phyloP scores from a whole-genome alignment of 2,797 vertebrate species.

The Anguilla pacifica region DNA sequence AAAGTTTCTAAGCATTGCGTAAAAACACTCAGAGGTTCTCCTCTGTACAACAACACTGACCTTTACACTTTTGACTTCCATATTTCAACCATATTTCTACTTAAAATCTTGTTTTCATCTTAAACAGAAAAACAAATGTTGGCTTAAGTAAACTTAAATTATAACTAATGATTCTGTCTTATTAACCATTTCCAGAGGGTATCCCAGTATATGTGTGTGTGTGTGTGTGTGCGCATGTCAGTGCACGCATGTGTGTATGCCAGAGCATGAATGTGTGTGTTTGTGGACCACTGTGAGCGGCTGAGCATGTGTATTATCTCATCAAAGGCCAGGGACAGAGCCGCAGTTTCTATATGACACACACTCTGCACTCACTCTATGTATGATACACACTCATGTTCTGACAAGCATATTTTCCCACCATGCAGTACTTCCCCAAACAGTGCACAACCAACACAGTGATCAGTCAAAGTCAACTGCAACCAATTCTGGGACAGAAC shows the following conservation, averaged over 20 bases:
- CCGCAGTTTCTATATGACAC: background rate
- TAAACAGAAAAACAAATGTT: conserved; percentile 27
- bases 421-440: background rate
- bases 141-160: conserved; percentile 36
- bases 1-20: background rate
- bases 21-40: background rate
- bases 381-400: background rate
- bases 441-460: too few relatives aligned
- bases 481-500: too few relatives aligned
- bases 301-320: background rate
- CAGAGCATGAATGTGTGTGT: background rate
- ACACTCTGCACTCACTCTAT: background rate
- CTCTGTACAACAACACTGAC: conserved; percentile 24
- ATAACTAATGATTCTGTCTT: conserved; percentile 41
- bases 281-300: background rate
- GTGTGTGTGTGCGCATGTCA: background rate
- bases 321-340: background rate
- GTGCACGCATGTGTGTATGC: background rate
- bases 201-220: conserved; percentile 11
- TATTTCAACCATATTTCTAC: conserved; percentile 25
- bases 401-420: background rate
- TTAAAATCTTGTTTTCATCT: conserved; percentile 30
- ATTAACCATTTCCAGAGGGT: conserved; percentile 41
- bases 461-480: too few relatives aligned
- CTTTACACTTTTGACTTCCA: conserved; percentile 35